Conservation (phyloP, 2,888 invertebrate genomes). For the Caenorhabditis uteleia region DNA sequence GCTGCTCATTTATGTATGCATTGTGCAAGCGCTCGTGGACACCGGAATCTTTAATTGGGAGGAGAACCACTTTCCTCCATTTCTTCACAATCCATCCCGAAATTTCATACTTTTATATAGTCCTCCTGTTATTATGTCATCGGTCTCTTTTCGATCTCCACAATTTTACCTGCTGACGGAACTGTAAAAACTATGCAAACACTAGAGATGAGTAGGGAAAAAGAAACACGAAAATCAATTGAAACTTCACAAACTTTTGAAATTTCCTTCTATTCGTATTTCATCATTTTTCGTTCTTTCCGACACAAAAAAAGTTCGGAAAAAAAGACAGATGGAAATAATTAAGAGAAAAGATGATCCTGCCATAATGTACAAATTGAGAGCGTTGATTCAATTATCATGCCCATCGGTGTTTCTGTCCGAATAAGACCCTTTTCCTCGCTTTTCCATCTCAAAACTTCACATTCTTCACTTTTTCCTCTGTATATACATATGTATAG, state of each 20-base stretch:
- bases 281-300: no score
- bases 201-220: background rate
- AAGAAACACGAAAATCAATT: no score
- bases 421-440: background rate
- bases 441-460: background rate
- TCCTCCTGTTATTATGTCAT: conserved; percentile 1
- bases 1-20: conserved; percentile 45
- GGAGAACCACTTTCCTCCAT: background rate
- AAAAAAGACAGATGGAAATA: no score
- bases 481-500: no score
- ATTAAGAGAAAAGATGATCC: no score
- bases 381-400: conserved; percentile 1
- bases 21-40: conserved; percentile 30
- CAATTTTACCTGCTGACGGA: background rate
- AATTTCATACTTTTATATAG: conserved; percentile 1
- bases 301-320: no score
- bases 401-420: background rate
- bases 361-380: no score
- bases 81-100: background rate
- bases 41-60: conserved; percentile 39
- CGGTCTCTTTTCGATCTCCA: no score
- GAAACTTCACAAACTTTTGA: no score
- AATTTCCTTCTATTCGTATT: no score
- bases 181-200: no score
- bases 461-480: no score